Evolutionary conservation across 2,113 vertebrate genomes (phyloP).

Genomic region (Okapia johnstoni): DNA sequence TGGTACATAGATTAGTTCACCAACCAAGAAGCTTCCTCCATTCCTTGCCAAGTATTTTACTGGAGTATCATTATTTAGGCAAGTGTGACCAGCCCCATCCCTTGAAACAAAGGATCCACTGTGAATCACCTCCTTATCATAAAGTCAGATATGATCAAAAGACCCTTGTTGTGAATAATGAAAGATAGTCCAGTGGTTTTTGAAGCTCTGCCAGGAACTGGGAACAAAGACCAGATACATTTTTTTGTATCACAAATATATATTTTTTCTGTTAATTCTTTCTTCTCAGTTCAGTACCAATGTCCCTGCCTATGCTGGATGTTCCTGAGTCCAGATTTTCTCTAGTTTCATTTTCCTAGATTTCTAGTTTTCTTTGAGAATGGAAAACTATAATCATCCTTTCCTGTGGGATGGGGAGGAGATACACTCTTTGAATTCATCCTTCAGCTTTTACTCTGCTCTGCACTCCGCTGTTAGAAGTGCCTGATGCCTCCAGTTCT

Average conservation of each 20-base stretch:
- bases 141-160: not conserved
- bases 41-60: not conserved
- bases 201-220: not conserved
- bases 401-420: not conserved
- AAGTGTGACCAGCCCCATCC: not conserved
- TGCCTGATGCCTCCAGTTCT: not conserved
- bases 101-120: not conserved
- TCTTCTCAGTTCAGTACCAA: not conserved
- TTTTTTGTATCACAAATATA: not conserved
- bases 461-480: not conserved
- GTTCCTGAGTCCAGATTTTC: not conserved
- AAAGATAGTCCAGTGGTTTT: not conserved
- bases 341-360: not conserved
- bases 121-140: not conserved
- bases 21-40: not conserved
- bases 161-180: not conserved
- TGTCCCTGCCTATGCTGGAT: not conserved
- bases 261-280: conserved; percentile 12
- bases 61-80: not conserved
- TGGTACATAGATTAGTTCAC: not conserved
- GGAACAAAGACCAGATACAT: not conserved
- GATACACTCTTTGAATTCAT: not conserved
- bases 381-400: not conserved
- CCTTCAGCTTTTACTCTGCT: not conserved
- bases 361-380: not conserved